Evolutionary conservation across 2,888 invertebrate species (phyloP).

Genomic region (Yponomeuta evonymella): DNA sequence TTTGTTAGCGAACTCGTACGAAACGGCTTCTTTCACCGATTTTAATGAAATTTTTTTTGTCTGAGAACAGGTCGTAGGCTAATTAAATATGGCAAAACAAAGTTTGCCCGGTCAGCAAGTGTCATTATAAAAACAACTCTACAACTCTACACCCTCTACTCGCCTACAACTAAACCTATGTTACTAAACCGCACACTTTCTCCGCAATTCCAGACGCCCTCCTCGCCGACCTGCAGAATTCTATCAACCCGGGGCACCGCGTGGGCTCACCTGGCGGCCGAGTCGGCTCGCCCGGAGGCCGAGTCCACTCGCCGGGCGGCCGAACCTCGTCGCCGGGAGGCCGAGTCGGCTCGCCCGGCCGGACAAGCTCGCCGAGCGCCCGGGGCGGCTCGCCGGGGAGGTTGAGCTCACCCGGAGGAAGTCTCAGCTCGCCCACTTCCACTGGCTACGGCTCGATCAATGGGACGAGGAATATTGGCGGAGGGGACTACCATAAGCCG

Average conservation of each 20-base stretch:
- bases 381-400: conserved; percentile 72
- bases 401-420: conserved; percentile 62
- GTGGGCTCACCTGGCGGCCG: conserved; percentile 74
- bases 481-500: conserved; percentile 70
- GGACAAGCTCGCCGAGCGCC: conserved; percentile 51
- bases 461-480: conserved; percentile 73
- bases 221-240: conserved; percentile 96
- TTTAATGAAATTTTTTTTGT: too few species aligned
- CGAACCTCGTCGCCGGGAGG: conserved; percentile 72
- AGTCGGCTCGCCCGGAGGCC: conserved; percentile 45
- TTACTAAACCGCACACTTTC: conserved; percentile 1
- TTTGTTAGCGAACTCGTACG: too few species aligned
- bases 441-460: conserved; percentile 89
- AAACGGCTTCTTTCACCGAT: too few species aligned
- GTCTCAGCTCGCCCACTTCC: conserved; percentile 71
- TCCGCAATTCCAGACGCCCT: conserved; percentile 88
- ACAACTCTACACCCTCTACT: too few species aligned
- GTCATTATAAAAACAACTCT: too few species aligned
- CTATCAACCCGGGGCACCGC: conserved; percentile 81
- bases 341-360: conserved; percentile 47
- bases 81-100: too few species aligned
- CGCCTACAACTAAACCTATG: background rate
- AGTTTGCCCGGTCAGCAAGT: too few species aligned
- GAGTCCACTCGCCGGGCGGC: conserved; percentile 50
- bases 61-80: too few species aligned